A percentile compares a stretch with the other conserved stretches of the same genome.
phyloP scores from a whole-genome alignment of 2,797 vertebrate species.

The Cirrhinus mrigala region DNA sequence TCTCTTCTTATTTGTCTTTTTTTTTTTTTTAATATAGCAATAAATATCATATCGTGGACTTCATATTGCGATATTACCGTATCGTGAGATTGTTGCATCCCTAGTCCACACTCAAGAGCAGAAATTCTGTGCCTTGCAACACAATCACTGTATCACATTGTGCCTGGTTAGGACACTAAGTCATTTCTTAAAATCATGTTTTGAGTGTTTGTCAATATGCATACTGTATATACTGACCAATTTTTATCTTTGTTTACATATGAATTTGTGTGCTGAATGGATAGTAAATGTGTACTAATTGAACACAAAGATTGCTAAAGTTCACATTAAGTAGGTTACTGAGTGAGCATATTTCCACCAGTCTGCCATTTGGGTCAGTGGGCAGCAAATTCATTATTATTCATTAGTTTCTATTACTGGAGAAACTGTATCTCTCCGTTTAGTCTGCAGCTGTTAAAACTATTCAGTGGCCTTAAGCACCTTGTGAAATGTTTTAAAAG shows the following conservation, averaged over 20 bases:
- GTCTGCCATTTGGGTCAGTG: slow-evolving; percentile 13
- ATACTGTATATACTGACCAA: not conserved
- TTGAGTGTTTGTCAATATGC: not conserved
- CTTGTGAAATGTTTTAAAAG: not conserved
- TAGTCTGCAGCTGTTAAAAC: not conserved
- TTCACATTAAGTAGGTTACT: slow-evolving; percentile 14
- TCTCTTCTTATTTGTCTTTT: too few relatives aligned
- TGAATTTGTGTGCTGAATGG: not conserved
- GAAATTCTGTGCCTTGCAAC: not conserved
- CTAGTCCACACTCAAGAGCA: too few relatives aligned
- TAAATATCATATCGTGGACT: too few relatives aligned
- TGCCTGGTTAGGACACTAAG: not conserved
- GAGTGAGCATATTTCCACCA: slow-evolving; percentile 12
- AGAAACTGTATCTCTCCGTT: slow-evolving; percentile 8
- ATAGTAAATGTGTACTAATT: not conserved
- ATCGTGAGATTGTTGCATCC: too few relatives aligned
- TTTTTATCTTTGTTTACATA: slow-evolving; percentile 6
- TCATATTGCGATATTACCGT: too few relatives aligned
- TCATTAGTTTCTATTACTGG: slow-evolving; percentile 38
- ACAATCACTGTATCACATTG: not conserved
- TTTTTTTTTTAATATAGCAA: too few relatives aligned
- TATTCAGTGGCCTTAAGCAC: slow-evolving; percentile 3
- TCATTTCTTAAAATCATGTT: not conserved
- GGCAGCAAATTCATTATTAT: slow-evolving; percentile 20
- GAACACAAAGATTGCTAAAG: not conserved